Percentiles rank a stretch among this genome's conserved stretches.
Evolutionary conservation across 2,888 invertebrate genomes (phyloP).

Genomic region (Diaprepes abbreviatus): DNA sequence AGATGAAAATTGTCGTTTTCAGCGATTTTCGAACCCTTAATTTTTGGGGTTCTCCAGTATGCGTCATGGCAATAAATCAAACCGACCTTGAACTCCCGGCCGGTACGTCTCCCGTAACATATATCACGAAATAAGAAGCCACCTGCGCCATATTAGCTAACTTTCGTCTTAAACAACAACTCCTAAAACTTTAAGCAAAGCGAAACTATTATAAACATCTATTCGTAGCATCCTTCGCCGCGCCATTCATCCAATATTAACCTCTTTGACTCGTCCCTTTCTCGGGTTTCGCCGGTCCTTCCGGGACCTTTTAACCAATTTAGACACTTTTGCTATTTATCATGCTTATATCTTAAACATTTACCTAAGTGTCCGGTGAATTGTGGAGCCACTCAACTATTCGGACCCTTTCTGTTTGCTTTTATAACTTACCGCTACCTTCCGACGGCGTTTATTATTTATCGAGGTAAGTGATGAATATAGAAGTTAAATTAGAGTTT

Average conservation of each 20-base stretch:
- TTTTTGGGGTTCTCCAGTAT: too few species aligned
- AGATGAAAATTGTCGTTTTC: too few species aligned
- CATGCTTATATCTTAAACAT: constrained; percentile 39
- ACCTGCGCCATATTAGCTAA: constrained; percentile 1
- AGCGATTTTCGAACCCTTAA: too few species aligned
- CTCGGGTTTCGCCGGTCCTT: constrained; percentile 31
- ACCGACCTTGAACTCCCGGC: background rate
- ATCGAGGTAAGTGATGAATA: too few species aligned
- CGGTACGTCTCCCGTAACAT: background rate
- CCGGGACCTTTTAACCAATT: constrained; percentile 36
- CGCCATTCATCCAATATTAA: constrained; percentile 41
- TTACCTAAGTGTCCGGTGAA: constrained; percentile 40
- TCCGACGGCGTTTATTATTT: constrained; percentile 38
- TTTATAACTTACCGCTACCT: constrained; percentile 32
- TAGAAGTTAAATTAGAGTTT: too few species aligned
- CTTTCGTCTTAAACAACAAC: background rate
- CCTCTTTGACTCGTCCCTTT: constrained; percentile 25
- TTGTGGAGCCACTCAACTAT: constrained; percentile 38
- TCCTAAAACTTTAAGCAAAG: constrained; percentile 9
- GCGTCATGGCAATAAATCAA: too few species aligned
- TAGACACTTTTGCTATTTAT: constrained; percentile 41
- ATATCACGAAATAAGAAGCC: background rate
- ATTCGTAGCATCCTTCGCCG: background rate
- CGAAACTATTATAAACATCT: constrained; percentile 8
- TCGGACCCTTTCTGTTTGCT: constrained; percentile 41